Percentiles rank a stretch among this genome's conserved stretches.
phyloP scores from a whole-genome alignment of 2,797 vertebrate species.

The Sebastes matsubarae region DNA sequence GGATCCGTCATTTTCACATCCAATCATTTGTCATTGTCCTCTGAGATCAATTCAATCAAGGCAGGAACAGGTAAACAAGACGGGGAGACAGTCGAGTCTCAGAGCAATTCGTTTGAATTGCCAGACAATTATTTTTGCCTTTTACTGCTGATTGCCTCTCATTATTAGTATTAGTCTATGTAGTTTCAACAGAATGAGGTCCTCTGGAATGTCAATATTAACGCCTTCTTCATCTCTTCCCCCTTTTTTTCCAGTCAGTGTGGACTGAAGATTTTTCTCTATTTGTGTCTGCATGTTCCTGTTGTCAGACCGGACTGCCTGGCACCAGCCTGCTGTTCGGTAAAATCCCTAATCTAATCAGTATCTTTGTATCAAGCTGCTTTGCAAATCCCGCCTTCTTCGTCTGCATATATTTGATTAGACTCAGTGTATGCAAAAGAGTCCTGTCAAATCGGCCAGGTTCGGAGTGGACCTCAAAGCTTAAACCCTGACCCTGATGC shows the following conservation, averaged over 20 bases:
- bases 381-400: conserved; percentile 64
- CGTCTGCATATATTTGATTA: conserved; percentile 68
- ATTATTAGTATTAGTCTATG: conserved; percentile 5
- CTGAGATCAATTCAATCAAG: conserved; percentile 33
- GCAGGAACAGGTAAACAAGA: conserved; percentile 32
- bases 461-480: conserved; percentile 70
- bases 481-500: conserved; percentile 73
- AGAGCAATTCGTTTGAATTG: conserved; percentile 4
- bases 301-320: conserved; percentile 20
- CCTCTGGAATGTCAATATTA: conserved; percentile 22
- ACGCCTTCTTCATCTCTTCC: conserved; percentile 3
- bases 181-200: conserved; percentile 11
- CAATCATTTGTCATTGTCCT: conserved; percentile 41
- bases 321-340: conserved; percentile 42
- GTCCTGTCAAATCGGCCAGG: conserved; percentile 60
- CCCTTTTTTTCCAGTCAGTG: background rate
- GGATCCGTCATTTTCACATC: conserved; percentile 25
- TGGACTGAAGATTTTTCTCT: conserved; percentile 15
- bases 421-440: conserved; percentile 65
- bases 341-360: conserved; percentile 70
- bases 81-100: background rate
- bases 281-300: conserved; percentile 16
- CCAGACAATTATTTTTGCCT: conserved; percentile 11
- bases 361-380: conserved; percentile 64
- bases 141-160: conserved; percentile 33